Base-by-base conservation (phyloP, 2,888 invertebrate species). In the Galerucella calmariensis region DNA sequence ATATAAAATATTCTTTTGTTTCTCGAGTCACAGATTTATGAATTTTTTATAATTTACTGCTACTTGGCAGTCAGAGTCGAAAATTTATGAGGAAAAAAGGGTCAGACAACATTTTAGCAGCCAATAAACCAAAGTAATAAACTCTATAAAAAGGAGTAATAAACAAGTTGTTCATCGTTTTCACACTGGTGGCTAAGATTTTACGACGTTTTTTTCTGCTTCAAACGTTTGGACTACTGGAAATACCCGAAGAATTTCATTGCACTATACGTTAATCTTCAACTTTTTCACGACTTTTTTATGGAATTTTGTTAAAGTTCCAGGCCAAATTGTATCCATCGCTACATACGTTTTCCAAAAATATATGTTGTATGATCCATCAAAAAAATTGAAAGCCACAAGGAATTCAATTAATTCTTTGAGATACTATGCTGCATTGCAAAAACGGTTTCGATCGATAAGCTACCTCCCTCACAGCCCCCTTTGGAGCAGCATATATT, bases 111-210 rank as follows among this genome's bases (percentile, higher is more conserved):
- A 20, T 20, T 20, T 20, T 16, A 56, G 20, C n/a, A 10, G 9
- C 56, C 56, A 16, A 56, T 56, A 56, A 56, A 56, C 20, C 56
- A n/a, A 6, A 56, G 56, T 56, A 20, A 20, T 56, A 20, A 56
- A 56, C 56, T 56, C 9, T 48, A 20, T 16, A 20, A 16, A 56
- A 56, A 56, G 2, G 27, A 56, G 56, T 56, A 56, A 56, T 56
- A 56, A 56, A 56, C 51, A 51, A 51, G 51, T n/a, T 51, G 51
- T 51, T n/a, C n/a, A 51, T 51, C 12, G 51, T 51, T 51, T 51
- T 51, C n/a, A 6, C 51, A 48, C 14, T 48, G 48, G 12, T 48
- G 14, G 14, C 14, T n/a, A 1, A n/a, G 1, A n/a, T n/a, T 51
- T 51, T n/a, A 51, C 51, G 51, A 51, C 51, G n/a, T 51, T 51